These are phyloP conservation scores for Pyralis farinalis DNA, from an alignment of 2,888 invertebrate genomes.

Conservation along the genomic window DNA sequence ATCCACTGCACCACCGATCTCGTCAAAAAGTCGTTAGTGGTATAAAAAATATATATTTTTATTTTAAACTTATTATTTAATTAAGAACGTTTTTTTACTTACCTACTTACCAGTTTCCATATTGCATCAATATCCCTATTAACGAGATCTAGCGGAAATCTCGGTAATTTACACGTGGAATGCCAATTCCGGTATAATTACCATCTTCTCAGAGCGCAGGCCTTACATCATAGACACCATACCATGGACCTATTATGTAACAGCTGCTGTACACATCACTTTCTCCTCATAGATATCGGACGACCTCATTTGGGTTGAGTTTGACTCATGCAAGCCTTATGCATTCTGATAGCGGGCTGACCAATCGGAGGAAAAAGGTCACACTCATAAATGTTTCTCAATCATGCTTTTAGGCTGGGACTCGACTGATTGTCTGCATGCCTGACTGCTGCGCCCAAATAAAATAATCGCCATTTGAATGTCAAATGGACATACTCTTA, in stretches of 20 bases:
- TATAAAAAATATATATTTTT: too few species aligned
- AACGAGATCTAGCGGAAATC: neutral
- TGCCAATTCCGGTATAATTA: neutral
- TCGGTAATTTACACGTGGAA: neutral
- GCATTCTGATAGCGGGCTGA: conserved; percentile 56
- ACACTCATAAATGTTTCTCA: conserved; percentile 33
- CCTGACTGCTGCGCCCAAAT: neutral
- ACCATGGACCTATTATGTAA: conserved; percentile 43
- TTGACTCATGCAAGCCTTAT: conserved; percentile 56
- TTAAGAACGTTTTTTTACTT: too few species aligned
- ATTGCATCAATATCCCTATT: neutral
- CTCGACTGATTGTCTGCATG: neutral
- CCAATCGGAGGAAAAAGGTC: conserved; percentile 53
- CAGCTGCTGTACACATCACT: conserved; percentile 63
- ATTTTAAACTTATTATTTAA: too few species aligned
- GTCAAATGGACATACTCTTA: too few species aligned
- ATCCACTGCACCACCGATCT: too few species aligned
- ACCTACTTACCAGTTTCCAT: neutral
- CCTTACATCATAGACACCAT: conserved; percentile 41
- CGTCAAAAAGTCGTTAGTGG: too few species aligned
- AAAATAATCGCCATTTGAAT: neutral
- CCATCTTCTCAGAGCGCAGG: conserved; percentile 6
- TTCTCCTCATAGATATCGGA: conserved; percentile 63
- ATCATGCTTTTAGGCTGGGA: conserved; percentile 3
- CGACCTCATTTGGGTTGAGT: conserved; percentile 43